These are phyloP conservation scores for Homalodisca vitripennis DNA, from an alignment of 1,140 invertebrate species.

Conservation along the genomic window DNA sequence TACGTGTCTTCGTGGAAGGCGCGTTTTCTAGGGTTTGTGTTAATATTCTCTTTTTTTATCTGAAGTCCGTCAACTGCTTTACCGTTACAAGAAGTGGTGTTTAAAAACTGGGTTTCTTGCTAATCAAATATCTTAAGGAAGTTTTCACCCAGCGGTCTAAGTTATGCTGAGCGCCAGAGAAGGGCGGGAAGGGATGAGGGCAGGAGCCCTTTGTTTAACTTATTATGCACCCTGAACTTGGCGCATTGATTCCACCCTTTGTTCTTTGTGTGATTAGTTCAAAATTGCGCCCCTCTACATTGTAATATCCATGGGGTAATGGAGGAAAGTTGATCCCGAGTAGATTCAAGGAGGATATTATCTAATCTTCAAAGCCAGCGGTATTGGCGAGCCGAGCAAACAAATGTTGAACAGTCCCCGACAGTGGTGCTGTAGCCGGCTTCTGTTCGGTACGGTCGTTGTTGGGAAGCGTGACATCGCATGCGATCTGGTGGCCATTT, in stretches of 20 bases:
- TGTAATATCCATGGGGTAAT: constrained; percentile 15
- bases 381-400: not conserved
- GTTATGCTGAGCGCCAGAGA: not conserved
- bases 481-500: not conserved
- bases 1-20: no score
- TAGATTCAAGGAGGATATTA: constrained; percentile 1
- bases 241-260: constrained; percentile 21
- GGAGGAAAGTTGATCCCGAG: not conserved
- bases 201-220: constrained; percentile 4
- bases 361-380: not conserved
- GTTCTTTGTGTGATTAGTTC: constrained; percentile 18
- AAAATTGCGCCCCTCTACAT: constrained; percentile 12
- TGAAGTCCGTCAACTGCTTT: no score
- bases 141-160: not conserved
- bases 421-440: no score
- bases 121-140: no score
- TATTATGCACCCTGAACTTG: constrained; percentile 24
- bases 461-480: not conserved
- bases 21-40: no score
- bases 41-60: no score
- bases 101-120: no score
- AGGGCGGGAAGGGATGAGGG: not conserved
- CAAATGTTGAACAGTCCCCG: not conserved
- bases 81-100: no score
- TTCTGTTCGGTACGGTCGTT: not conserved